These are phyloP conservation scores for Amazona finschi DNA, from an alignment of 2,797 vertebrate genomes.

Conservation along the genomic window DNA sequence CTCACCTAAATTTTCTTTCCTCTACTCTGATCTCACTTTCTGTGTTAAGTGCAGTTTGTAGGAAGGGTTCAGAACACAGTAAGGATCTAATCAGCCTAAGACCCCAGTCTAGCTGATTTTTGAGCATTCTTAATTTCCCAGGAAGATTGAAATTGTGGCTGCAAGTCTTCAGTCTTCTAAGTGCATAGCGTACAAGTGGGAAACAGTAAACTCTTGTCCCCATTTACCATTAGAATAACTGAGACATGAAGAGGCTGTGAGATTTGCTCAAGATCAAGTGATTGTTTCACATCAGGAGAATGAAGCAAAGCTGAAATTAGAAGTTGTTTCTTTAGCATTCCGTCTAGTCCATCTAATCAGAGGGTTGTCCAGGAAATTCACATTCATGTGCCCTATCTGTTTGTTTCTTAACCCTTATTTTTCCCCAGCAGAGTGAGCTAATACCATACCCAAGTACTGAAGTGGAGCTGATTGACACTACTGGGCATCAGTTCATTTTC, in stretches of 20 bases:
- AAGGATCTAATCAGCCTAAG: neutral
- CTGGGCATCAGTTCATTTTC: neutral
- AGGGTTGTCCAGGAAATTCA: neutral
- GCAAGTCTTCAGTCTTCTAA: neutral
- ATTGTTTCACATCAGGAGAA: neutral
- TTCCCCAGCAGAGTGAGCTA: neutral
- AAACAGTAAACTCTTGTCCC: neutral
- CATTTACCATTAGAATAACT: neutral
- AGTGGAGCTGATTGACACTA: neutral
- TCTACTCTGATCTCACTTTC: neutral
- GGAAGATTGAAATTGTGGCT: neutral
- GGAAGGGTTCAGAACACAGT: neutral
- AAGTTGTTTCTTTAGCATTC: neutral
- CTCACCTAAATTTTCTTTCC: neutral
- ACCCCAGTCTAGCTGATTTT: neutral
- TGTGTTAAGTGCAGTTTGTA: neutral
- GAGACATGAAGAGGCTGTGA: neutral
- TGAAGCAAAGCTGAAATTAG: neutral
- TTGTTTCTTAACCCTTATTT: neutral
- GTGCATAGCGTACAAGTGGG: neutral
- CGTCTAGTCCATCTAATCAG: neutral
- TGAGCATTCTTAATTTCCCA: neutral
- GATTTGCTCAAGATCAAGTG: neutral
- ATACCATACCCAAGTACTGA: neutral
- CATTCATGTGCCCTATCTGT: neutral